Evolutionary conservation across 2,797 vertebrate species (phyloP).

Genomic region (Crocidura indochinensis): DNA sequence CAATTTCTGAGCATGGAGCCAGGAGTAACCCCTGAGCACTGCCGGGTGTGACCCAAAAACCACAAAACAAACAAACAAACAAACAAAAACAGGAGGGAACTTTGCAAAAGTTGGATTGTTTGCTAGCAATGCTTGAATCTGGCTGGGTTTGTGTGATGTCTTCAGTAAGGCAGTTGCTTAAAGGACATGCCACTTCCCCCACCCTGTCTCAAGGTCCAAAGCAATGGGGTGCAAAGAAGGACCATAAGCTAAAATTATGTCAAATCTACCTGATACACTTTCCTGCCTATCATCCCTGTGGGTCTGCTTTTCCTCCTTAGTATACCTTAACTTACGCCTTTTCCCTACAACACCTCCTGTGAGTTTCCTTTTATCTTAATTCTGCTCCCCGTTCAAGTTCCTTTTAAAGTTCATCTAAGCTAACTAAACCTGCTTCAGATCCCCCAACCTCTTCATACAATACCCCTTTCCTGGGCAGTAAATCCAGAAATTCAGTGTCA

Average conservation of each 20-base stretch:
- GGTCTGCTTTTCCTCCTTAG: not conserved
- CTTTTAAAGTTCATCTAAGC: not conserved
- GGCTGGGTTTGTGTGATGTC: not conserved
- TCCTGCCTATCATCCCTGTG: too few species aligned
- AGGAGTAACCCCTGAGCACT: too few species aligned
- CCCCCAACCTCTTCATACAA: not conserved
- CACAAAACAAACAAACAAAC: too few species aligned
- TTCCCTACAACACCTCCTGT: fast-evolving
- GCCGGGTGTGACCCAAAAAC: too few species aligned
- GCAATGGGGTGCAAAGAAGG: not conserved
- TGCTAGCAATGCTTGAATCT: not conserved
- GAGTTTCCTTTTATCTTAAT: not conserved
- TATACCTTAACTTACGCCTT: too few species aligned
- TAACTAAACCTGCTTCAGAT: not conserved
- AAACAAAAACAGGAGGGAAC: too few species aligned
- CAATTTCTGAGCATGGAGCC: too few species aligned
- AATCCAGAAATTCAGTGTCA: not conserved
- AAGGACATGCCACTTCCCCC: fast-evolving
- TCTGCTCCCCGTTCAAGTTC: not conserved
- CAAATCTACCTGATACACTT: fast-evolving
- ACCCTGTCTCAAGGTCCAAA: not conserved
- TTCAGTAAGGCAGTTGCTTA: too few species aligned
- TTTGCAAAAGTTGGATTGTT: not conserved
- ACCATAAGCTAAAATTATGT: not conserved
- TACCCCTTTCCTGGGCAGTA: not conserved